A percentile compares a stretch with the other conserved stretches of the same genome.
Evolutionary conservation across 2,888 invertebrate genomes (phyloP).

Genomic region (Caenorhabditis sinica): DNA sequence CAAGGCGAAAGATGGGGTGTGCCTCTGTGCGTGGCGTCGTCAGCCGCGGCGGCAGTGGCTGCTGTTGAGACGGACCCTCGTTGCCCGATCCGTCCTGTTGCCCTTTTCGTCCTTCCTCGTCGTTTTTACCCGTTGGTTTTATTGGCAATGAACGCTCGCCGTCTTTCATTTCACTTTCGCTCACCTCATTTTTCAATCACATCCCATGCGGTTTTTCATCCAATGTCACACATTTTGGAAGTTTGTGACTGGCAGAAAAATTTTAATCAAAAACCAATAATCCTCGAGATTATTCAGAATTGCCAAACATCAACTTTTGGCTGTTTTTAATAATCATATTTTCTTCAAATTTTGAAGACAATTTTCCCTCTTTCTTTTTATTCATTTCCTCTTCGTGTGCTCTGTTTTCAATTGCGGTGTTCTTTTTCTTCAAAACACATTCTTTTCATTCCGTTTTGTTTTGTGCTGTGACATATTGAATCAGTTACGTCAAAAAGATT

Average conservation of each 20-base stretch:
- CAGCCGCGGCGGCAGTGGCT: background rate
- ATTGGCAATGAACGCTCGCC: conserved; percentile 16
- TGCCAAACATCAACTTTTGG: too few relatives aligned
- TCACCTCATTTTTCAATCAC: conserved; percentile 6
- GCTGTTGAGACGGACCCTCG: conserved; percentile 6
- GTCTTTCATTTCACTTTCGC: conserved; percentile 22
- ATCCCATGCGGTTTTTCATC: background rate
- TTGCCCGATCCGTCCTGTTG: conserved; percentile 11
- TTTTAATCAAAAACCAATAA: too few relatives aligned
- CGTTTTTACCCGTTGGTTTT: conserved; percentile 9
- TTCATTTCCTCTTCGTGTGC: background rate
- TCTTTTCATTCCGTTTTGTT: too few relatives aligned
- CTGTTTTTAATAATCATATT: too few relatives aligned
- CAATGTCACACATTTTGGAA: background rate
- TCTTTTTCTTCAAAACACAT: too few relatives aligned
- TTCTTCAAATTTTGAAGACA: too few relatives aligned
- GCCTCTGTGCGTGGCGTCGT: conserved; percentile 21
- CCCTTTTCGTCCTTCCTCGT: conserved; percentile 27
- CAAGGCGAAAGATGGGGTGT: background rate
- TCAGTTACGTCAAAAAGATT: too few relatives aligned
- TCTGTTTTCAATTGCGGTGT: too few relatives aligned
- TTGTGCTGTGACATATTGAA: too few relatives aligned
- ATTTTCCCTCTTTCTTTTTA: background rate
- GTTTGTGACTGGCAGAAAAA: too few relatives aligned
- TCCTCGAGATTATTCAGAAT: too few relatives aligned